Conservation (phyloP, 2,113 vertebrate genomes). For the Pogonocichla stellata region DNA sequence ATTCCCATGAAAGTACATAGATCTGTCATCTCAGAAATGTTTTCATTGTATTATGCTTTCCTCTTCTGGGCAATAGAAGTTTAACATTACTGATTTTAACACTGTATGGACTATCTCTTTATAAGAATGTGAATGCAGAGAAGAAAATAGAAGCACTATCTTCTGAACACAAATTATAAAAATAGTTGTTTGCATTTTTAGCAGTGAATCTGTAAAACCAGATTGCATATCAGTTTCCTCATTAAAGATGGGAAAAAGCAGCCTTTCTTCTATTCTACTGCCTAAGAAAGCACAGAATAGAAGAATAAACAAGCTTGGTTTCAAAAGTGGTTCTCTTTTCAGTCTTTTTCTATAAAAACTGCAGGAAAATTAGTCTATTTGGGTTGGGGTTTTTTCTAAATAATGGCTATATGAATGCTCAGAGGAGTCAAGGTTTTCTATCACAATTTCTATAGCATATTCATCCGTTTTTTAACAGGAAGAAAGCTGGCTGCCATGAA, state of each 20-base stretch:
- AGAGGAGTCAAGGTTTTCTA: not conserved
- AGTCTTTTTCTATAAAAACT: not conserved
- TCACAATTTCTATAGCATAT: not conserved
- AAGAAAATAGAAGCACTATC: not conserved
- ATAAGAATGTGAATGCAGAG: not conserved
- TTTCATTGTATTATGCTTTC: constrained; percentile 10
- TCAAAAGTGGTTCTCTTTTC: not conserved
- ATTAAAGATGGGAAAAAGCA: not conserved
- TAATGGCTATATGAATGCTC: not conserved
- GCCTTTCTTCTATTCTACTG: not conserved
- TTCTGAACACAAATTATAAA: not conserved
- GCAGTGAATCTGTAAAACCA: not conserved
- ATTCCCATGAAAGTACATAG: not conserved
- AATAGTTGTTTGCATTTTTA: not conserved
- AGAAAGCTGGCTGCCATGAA: not conserved
- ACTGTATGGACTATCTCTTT: not conserved
- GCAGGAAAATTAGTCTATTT: not conserved
- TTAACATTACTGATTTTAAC: not conserved
- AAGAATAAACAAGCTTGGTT: not conserved
- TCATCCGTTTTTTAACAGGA: not conserved
- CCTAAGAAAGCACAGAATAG: not conserved
- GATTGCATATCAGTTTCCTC: not conserved
- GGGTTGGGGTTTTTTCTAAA: not conserved
- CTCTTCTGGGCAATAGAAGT: not conserved
- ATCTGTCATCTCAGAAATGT: not conserved